A percentile compares a stretch with the other conserved stretches of the same genome.
Evolutionary conservation across 2,113 vertebrate genomes (phyloP).

Genomic region (Paralichthys olivaceus): DNA sequence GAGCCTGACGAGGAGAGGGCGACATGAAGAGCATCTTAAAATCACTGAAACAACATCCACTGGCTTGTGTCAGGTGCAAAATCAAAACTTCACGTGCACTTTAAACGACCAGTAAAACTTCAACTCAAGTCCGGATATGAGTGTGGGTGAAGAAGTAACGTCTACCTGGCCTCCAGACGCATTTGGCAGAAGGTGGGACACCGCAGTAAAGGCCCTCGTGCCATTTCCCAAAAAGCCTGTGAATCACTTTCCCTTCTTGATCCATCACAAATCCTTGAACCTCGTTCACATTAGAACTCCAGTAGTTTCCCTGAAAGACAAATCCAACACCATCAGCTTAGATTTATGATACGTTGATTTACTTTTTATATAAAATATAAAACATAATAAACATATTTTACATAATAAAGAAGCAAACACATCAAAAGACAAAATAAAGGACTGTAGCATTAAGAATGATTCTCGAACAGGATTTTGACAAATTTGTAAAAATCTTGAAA

Average conservation of each 20-base stretch:
- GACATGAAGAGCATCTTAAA: background rate
- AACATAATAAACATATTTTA: too few species aligned
- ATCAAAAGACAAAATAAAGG: too few species aligned
- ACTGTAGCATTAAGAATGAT: too few species aligned
- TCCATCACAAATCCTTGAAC: slow-evolving; percentile 97
- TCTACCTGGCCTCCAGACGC: slow-evolving; percentile 97
- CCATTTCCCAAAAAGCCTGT: slow-evolving; percentile 98
- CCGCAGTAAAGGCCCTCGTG: slow-evolving; percentile 97
- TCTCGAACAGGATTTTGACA: too few species aligned
- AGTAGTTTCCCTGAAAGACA: slow-evolving; percentile 92
- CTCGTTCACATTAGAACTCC: slow-evolving; percentile 98
- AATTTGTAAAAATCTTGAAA: too few species aligned
- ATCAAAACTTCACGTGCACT: too few species aligned
- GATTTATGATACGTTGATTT: background rate
- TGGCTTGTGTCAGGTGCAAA: too few species aligned
- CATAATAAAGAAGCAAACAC: too few species aligned
- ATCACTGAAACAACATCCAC: too few species aligned
- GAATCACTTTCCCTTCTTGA: slow-evolving; percentile 95
- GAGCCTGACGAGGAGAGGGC: slow-evolving; percentile 84
- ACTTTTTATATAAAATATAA: too few species aligned
- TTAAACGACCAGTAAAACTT: too few species aligned
- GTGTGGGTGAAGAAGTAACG: background rate
- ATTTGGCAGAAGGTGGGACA: slow-evolving; percentile 95
- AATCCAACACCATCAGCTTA: background rate
- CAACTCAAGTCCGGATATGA: background rate